Evolutionary conservation across 2,888 invertebrate species (phyloP).

Genomic region (Yponomeuta cagnagella): DNA sequence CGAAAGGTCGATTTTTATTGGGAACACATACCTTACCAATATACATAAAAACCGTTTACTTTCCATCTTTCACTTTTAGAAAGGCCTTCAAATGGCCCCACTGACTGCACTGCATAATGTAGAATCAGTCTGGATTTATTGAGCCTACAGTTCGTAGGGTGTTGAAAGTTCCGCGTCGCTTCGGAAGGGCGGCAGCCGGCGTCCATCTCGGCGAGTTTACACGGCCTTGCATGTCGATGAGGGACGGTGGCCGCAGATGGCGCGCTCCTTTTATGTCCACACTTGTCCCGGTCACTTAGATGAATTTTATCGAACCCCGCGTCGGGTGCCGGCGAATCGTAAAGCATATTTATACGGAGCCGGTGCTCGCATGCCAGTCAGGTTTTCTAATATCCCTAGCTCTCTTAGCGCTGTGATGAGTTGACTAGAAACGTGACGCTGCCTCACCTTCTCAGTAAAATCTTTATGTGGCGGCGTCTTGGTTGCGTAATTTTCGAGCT

Average conservation of each 20-base stretch:
- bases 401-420: conserved; percentile 2
- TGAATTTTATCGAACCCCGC: conserved; percentile 14
- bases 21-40: too few species aligned
- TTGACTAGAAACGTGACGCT: not conserved
- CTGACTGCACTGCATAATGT: too few species aligned
- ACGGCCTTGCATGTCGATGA: conserved; percentile 16
- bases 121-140: too few species aligned
- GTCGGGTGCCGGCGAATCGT: conserved; percentile 2
- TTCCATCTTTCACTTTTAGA: too few species aligned
- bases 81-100: too few species aligned
- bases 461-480: not conserved
- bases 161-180: not conserved
- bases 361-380: conserved; percentile 3
- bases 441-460: not conserved
- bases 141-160: not conserved
- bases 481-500: not conserved
- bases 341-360: conserved; percentile 7
- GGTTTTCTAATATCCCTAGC: conserved; percentile 9
- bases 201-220: conserved; percentile 11
- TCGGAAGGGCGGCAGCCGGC: not conserved
- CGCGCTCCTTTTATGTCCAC: conserved; percentile 13
- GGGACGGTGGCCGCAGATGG: conserved; percentile 5
- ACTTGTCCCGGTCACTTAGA: conserved; percentile 12
- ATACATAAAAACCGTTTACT: too few species aligned
- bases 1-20: too few species aligned